A percentile compares a stretch with the other conserved stretches of the same genome.
These are phyloP conservation scores for Erinaceus europaeus DNA, from an alignment of 2,113 vertebrate species.

Conservation along the genomic window DNA sequence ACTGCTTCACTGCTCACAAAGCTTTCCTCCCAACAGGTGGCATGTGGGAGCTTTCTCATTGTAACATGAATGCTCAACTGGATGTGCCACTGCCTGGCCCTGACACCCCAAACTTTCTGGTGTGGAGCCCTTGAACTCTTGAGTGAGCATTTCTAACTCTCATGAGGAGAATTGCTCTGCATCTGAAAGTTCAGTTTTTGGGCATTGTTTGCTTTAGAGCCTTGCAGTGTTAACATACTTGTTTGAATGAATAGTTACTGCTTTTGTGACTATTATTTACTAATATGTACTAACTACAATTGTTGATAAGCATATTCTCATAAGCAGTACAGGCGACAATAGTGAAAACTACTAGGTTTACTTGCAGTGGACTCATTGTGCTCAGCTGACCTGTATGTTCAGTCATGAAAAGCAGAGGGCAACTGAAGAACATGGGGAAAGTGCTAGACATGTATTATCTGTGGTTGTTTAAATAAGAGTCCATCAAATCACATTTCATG, in stretches of 20 bases:
- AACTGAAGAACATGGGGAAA: accelerated
- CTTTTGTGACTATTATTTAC: neutral
- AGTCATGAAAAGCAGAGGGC: neutral
- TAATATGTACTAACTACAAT: neutral
- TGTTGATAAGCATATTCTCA: neutral
- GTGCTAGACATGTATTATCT: neutral
- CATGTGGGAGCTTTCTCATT: too few relatives aligned
- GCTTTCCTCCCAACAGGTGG: too few relatives aligned
- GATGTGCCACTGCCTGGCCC: too few relatives aligned
- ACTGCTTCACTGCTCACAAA: too few relatives aligned
- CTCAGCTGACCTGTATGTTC: neutral
- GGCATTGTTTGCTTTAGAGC: neutral
- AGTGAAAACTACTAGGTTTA: neutral
- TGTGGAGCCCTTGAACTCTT: accelerated
- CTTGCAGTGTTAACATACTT: neutral
- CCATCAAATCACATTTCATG: accelerated
- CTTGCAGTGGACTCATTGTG: neutral
- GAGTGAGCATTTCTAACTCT: accelerated
- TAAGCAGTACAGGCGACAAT: neutral
- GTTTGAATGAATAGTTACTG: neutral
- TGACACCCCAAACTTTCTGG: accelerated
- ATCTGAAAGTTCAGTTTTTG: neutral
- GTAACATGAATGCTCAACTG: too few relatives aligned
- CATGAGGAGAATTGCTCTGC: accelerated
- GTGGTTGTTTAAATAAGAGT: neutral